Conservation (phyloP, 2,888 invertebrate species). For the Eueremaeus valkanovi region DNA sequence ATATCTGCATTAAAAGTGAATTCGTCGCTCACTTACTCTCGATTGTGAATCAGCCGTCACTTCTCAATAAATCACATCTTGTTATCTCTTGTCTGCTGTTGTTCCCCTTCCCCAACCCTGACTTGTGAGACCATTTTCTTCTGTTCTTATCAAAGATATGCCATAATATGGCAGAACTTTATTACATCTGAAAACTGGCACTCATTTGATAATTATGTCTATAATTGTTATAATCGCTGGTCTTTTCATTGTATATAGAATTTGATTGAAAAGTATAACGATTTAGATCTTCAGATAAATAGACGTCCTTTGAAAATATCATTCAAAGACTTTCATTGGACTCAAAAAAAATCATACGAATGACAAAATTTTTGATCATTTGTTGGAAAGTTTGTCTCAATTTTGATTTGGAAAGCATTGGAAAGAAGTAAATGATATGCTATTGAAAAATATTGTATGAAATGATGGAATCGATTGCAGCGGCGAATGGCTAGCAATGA, state of each 20-base stretch:
- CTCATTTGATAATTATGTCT: too few relatives aligned
- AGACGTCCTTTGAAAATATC: too few relatives aligned
- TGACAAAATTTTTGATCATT: background rate
- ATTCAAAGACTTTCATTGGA: too few relatives aligned
- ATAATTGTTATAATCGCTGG: too few relatives aligned
- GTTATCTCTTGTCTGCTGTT: background rate
- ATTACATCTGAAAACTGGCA: too few relatives aligned
- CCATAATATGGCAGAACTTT: too few relatives aligned
- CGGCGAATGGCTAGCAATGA: background rate
- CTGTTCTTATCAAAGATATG: too few relatives aligned
- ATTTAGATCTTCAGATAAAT: too few relatives aligned
- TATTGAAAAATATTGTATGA: background rate
- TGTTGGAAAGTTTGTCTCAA: background rate
- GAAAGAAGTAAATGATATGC: constrained; percentile 13
- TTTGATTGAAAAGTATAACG: too few relatives aligned
- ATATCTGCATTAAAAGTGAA: background rate
- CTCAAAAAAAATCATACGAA: background rate
- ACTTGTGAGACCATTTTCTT: too few relatives aligned
- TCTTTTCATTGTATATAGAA: too few relatives aligned
- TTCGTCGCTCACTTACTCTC: background rate
- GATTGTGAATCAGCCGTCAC: background rate
- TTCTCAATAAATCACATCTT: constrained; percentile 1
- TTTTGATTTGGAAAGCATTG: background rate
- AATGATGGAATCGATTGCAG: background rate
- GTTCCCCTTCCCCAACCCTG: background rate